Base-by-base conservation (phyloP, 2,797 vertebrate genomes). In the Coregonus sp. region DNA sequence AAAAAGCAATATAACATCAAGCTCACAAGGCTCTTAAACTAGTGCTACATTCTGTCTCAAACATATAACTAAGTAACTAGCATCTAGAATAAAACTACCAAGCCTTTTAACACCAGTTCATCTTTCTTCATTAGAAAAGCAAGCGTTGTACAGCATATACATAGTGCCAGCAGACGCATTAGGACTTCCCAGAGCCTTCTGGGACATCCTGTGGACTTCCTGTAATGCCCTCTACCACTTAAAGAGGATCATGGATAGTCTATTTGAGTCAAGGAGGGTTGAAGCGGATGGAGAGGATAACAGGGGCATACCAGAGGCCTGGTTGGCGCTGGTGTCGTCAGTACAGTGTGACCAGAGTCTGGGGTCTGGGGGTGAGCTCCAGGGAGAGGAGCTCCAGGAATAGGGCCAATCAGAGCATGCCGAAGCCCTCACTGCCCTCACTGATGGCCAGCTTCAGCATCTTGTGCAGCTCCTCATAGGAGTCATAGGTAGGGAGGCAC, bases 371-470 rank as follows among this genome's bases (percentile, higher is more conserved):
- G 66, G 29, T 25, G 25, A n/a, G 35, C 12, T 11, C n/a, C 20
- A 77, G 72, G 1, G 73, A 63, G 73, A 69, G 65, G 76, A n/a
- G 35, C 12, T 11, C n/a, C 20, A 71, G 56, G 18, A 16, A 59
- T 0, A 20, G 31, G 25, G 47, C 0, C 76, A 76, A 85, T 98
- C 95, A 99, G 87, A 99, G 96, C 97, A 99, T 99, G 81, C 98
- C 98, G 73, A 99, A 99, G 86, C 98, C 98, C 87, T 99, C 98
- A 7, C 98, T 99, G 80, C 98, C 98, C 89, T 99, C 98, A 0
- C 97, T 99, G 95, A 99, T 99, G 92, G 98, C 98, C 92, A 99
- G 93, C 89, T 99, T 98, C 88, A 99, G 92, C 97, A 99, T 96
- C 93, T 96, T 97, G 94, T 99, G 98, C 88, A 99, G 95, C 89